Evolutionary conservation across 35 echinoderm and acorn worm species (phyloP).

Genomic region (Apostichopus parvimensis): DNA sequence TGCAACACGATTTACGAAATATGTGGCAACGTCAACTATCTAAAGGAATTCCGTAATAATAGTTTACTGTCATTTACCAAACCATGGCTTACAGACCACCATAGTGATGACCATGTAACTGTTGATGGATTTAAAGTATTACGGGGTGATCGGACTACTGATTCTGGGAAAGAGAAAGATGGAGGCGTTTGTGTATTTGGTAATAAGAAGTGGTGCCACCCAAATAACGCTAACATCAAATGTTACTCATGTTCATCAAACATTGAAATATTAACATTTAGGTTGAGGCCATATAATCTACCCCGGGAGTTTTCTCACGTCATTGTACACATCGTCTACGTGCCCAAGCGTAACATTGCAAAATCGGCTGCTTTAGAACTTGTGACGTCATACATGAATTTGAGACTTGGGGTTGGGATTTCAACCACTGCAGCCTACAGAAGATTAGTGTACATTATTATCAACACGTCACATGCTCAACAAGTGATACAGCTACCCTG

Average conservation of each 20-base stretch:
- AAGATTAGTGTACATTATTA: no score
- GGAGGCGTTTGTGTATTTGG: neutral
- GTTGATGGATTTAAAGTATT: neutral
- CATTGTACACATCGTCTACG: constrained; percentile 18
- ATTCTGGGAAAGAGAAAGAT: neutral
- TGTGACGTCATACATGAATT: no score
- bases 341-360: constrained; percentile 11
- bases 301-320: no score
- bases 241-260: no score
- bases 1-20: neutral
- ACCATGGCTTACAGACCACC: neutral
- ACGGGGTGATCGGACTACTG: neutral
- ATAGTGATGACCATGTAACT: neutral
- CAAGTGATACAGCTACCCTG: no score
- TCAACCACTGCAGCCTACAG: no score
- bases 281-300: no score
- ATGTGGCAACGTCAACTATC: neutral
- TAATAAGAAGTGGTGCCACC: constrained; percentile 4
- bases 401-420: no score
- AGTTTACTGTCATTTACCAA: neutral
- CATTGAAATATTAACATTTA: no score
- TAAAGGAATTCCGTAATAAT: neutral
- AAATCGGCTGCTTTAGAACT: neutral
- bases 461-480: no score
- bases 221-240: neutral